These are phyloP conservation scores for Clistopyga incitator DNA, from an alignment of 2,888 invertebrate species.

Conservation along the genomic window DNA sequence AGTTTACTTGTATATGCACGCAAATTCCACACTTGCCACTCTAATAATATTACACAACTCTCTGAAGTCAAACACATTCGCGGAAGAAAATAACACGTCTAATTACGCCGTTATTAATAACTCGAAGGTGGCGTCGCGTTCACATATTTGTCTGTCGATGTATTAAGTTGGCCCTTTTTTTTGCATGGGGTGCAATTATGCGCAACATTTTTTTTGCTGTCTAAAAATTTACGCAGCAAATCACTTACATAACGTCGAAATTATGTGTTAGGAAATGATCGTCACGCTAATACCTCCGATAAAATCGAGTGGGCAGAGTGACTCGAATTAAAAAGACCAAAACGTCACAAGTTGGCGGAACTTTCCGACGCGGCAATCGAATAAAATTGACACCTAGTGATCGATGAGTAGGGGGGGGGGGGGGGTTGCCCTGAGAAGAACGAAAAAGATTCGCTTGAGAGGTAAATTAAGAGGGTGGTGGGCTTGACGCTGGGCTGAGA, in stretches of 20 bases:
- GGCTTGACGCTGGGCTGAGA: conserved; percentile 66
- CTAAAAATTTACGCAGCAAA: too few species aligned
- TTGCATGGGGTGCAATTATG: too few species aligned
- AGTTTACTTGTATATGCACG: conserved; percentile 31
- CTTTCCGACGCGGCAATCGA: conserved; percentile 69
- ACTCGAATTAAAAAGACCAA: conserved; percentile 60
- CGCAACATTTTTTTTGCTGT: too few species aligned
- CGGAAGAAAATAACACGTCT: background rate
- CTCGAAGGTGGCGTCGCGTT: background rate
- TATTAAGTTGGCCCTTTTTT: background rate
- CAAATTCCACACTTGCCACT: conserved; percentile 31
- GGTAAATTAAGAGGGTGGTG: conserved; percentile 76
- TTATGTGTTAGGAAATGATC: conserved; percentile 35
- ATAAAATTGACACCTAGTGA: conserved; percentile 79
- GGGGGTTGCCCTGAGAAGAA: conserved; percentile 9
- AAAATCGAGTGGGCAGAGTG: conserved; percentile 43
- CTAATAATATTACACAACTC: conserved; percentile 51
- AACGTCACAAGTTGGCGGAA: conserved; percentile 64
- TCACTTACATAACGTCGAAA: background rate
- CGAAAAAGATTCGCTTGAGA: conserved; percentile 65
- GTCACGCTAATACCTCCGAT: background rate
- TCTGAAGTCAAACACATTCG: background rate
- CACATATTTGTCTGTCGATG: too few species aligned
- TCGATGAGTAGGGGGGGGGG: conserved; percentile 55
- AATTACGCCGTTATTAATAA: conserved; percentile 17